Conservation (phyloP, 2,888 invertebrate genomes). For the Diaperis boleti region DNA sequence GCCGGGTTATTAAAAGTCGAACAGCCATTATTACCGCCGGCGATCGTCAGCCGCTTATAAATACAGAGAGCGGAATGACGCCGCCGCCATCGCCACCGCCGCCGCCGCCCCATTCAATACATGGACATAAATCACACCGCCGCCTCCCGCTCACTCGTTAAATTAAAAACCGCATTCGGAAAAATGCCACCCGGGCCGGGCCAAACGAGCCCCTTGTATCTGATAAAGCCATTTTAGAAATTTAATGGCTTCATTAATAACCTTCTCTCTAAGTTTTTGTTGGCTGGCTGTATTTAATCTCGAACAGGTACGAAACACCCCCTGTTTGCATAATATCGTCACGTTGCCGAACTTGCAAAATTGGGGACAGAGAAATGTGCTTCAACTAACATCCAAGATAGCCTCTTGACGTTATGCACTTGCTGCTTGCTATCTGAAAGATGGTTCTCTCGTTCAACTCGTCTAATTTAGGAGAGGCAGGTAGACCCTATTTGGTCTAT, state of each 20-base stretch:
- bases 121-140: conserved; percentile 56
- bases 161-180: conserved; percentile 59
- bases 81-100: too few species aligned
- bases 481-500: too few species aligned
- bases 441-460: too few species aligned
- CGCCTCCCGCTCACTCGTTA: conserved; percentile 55
- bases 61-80: conserved; percentile 42
- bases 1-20: conserved; percentile 55
- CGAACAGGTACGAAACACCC: conserved; percentile 52
- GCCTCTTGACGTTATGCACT: neutral
- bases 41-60: conserved; percentile 51
- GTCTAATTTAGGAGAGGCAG: too few species aligned
- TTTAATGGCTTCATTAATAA: conserved; percentile 62
- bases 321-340: conserved; percentile 56
- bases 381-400: neutral
- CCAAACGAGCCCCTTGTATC: conserved; percentile 53
- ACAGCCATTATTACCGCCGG: conserved; percentile 51
- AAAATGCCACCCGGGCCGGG: conserved; percentile 48
- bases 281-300: conserved; percentile 53
- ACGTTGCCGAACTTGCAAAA: conserved; percentile 46
- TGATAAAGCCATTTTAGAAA: conserved; percentile 61
- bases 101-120: conserved; percentile 57
- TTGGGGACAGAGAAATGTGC: conserved; percentile 43
- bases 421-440: neutral
- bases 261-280: conserved; percentile 50